Percentiles rank a stretch among this genome's conserved stretches.
Conservation (phyloP, 1,140 invertebrate species). For the Megathymus violae region DNA sequence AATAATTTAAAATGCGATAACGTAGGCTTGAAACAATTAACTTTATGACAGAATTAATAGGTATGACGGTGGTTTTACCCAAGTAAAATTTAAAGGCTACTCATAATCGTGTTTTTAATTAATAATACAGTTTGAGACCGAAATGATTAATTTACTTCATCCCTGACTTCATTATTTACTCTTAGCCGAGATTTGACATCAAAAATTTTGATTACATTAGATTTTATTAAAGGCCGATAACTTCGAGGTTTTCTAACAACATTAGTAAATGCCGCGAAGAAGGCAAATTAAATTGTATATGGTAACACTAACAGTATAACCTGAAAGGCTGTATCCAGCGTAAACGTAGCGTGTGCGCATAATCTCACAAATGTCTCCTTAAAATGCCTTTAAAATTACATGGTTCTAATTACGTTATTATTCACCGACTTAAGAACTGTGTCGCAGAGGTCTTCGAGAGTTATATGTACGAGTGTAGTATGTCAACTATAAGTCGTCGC, state of each 20-base stretch:
- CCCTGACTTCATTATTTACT: too few relatives aligned
- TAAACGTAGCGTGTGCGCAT: conserved; percentile 63
- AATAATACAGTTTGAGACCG: too few relatives aligned
- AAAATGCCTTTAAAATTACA: conserved; percentile 42
- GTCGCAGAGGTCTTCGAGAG: conserved; percentile 42
- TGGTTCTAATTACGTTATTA: conserved; percentile 48
- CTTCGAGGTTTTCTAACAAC: conserved; percentile 5
- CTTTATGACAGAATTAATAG: too few relatives aligned
- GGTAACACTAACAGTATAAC: conserved; percentile 66
- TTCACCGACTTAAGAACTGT: conserved; percentile 53
- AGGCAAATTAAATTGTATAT: conserved; percentile 18
- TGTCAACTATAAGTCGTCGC: conserved; percentile 47
- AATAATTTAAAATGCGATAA: too few relatives aligned
- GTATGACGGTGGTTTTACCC: too few relatives aligned
- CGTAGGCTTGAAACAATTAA: too few relatives aligned
- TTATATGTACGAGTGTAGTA: conserved; percentile 39
- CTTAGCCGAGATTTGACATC: too few relatives aligned
- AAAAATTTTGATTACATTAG: too few relatives aligned
- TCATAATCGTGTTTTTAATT: too few relatives aligned
- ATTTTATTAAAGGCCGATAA: too few relatives aligned
- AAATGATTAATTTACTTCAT: too few relatives aligned
- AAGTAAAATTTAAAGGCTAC: too few relatives aligned
- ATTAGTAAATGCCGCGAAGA: conserved; percentile 2
- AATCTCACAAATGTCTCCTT: conserved; percentile 48
- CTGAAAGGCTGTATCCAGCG: conserved; percentile 75